Evolutionary conservation across 2,797 vertebrate species (phyloP).

Genomic region (Rousettus madagascariensis): DNA sequence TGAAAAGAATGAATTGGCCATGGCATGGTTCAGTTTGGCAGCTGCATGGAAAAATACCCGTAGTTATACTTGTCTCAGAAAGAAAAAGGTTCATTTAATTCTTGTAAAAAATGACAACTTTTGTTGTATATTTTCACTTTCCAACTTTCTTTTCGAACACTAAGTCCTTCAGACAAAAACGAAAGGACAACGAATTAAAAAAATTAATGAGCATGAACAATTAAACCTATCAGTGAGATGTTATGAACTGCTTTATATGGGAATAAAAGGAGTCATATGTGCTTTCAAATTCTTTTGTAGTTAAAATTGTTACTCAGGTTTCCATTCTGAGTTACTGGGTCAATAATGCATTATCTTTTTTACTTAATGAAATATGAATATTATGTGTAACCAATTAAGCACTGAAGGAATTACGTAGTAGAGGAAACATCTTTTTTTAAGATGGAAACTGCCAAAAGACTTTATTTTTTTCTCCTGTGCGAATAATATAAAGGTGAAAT

Average conservation of each 20-base stretch:
- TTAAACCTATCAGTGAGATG: slow-evolving; percentile 12
- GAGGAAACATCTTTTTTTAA: not conserved
- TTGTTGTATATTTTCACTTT: slow-evolving; percentile 10
- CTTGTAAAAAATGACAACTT: not conserved
- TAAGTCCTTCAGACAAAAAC: not conserved
- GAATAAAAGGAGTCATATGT: slow-evolving; percentile 1
- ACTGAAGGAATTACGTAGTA: not conserved
- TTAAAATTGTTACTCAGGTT: not conserved
- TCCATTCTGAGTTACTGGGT: not conserved
- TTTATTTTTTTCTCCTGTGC: not conserved
- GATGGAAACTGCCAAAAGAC: not conserved
- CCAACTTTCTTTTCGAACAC: not conserved
- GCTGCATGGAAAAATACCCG: not conserved
- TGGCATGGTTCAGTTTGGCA: slow-evolving; percentile 3
- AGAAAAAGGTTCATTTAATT: slow-evolving; percentile 15
- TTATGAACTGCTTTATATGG: not conserved
- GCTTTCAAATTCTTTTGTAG: slow-evolving; percentile 42
- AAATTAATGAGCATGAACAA: slow-evolving; percentile 52
- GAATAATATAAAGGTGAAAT: slow-evolving; percentile 48
- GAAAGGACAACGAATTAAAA: slow-evolving; percentile 19
- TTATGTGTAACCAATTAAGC: not conserved
- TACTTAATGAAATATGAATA: not conserved
- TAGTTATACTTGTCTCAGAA: slow-evolving; percentile 14
- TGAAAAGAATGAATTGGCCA: not conserved
- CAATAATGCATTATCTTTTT: not conserved